phyloP scores from a whole-genome alignment of 2,888 invertebrate genomes.

The Unio delphinus region DNA sequence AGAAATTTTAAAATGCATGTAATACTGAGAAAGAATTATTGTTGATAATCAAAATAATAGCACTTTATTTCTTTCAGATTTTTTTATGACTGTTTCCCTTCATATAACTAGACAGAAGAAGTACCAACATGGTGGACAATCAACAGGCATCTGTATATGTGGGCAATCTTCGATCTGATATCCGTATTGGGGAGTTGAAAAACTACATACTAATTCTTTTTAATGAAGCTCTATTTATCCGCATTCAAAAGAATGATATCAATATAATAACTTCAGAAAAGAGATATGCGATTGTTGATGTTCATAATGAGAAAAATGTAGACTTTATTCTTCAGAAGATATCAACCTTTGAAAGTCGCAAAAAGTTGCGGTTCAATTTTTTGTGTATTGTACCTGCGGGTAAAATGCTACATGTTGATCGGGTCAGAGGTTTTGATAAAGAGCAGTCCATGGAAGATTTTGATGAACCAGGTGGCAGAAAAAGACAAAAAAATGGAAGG shows the following conservation, averaged over 20 bases:
- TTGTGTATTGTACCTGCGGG: constrained; percentile 19
- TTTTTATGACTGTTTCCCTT: too few relatives aligned
- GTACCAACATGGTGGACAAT: neutral
- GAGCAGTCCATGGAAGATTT: constrained; percentile 31
- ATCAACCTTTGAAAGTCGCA: constrained; percentile 25
- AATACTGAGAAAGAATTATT: too few relatives aligned
- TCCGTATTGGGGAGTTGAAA: constrained; percentile 32
- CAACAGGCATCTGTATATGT: constrained; percentile 34
- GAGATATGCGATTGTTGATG: constrained; percentile 42
- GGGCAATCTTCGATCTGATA: constrained; percentile 40
- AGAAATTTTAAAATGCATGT: too few relatives aligned
- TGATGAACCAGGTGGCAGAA: constrained; percentile 6
- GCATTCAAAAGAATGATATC: constrained; percentile 25
- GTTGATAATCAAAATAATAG: too few relatives aligned
- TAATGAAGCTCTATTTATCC: constrained; percentile 18
- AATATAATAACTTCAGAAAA: constrained; percentile 32
- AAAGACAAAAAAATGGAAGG: too few relatives aligned
- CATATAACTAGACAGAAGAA: too few relatives aligned
- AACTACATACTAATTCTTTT: constrained; percentile 33
- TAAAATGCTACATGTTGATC: constrained; percentile 25
- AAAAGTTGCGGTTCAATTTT: constrained; percentile 35
- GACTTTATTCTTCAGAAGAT: constrained; percentile 31
- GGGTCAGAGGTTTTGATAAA: constrained; percentile 30
- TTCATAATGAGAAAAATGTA: constrained; percentile 37
- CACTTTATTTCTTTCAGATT: too few relatives aligned